phyloP scores from a whole-genome alignment of 2,888 invertebrate genomes.

The Drosophila stalkeri region DNA sequence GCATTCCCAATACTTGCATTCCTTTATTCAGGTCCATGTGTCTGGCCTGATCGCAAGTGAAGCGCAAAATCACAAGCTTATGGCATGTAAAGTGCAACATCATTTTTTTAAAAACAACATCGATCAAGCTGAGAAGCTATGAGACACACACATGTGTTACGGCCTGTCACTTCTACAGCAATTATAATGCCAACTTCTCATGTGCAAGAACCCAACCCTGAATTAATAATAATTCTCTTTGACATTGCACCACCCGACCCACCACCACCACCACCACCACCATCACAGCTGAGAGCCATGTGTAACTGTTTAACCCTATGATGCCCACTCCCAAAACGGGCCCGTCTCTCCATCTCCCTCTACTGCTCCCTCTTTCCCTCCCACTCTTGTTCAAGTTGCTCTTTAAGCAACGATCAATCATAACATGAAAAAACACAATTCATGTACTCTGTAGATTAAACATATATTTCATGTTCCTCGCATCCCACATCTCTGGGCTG shows the following conservation, averaged over 20 bases:
- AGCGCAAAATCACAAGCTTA: constrained; percentile 57
- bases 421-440: constrained; percentile 39
- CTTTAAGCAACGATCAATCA: constrained; percentile 73
- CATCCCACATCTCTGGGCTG: constrained; percentile 42
- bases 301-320: constrained; percentile 70
- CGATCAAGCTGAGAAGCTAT: constrained; percentile 54
- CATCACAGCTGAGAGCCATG: constrained; percentile 50
- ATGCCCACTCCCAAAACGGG: constrained; percentile 35
- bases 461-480: constrained; percentile 32
- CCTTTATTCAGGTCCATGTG: constrained; percentile 1
- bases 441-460: constrained; percentile 52
- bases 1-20: constrained; percentile 3
- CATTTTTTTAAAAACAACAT: constrained; percentile 55
- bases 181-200: constrained; percentile 59
- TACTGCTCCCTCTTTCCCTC: not conserved
- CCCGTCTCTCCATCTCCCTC: constrained; percentile 13
- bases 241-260: constrained; percentile 40
- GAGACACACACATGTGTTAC: constrained; percentile 36
- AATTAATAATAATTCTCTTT: constrained; percentile 60
- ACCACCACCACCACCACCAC: not conserved
- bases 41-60: constrained; percentile 38
- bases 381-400: constrained; percentile 50
- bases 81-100: constrained; percentile 62
- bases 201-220: constrained; percentile 48
- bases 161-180: constrained; percentile 57